Evolutionary conservation across 2,888 invertebrate species (phyloP), one percentile per base, ranked within the genome.

Genomic region (Spisula solida): DNA sequence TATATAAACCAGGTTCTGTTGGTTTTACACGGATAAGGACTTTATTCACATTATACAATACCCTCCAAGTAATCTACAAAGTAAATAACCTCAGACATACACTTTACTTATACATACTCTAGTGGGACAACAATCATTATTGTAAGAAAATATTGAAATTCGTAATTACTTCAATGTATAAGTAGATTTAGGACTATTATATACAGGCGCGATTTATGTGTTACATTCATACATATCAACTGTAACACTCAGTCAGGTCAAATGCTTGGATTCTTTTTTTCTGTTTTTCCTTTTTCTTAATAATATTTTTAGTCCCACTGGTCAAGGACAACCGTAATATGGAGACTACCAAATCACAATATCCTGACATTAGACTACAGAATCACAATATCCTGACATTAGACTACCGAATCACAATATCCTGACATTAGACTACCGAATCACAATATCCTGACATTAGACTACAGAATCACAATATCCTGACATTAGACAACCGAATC

Each of bases 21-120:
- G 25, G 60, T 66, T 66, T 66, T 66, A 66, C 60, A 66, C 60
- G 25, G 60, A 66, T 66, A 66, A 66, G 25, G 60, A 66, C 60
- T 66, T n/a, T 66, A 12, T 66, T 66, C 60, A 66, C n/a, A 25
- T 66, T 66, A 25, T 25, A 25, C 60, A 66, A 66, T 66, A 66
- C n/a, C 60, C 41, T 41, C 25, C 10, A 25, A 66, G 8, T 66
- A 66, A 66, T 66, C 60, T 66, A 66, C 25, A 66, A 66, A 25
- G 25, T 66, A 66, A 66, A 66, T 66, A 66, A 20, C 25, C n/a
- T 41, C 41, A 41, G 41, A 25, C 60, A 66, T 25, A 66, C 60
- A n/a, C 10, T 41, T 41, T 41, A 8, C 8, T n/a, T n/a, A n/a
- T n/a, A n/a, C n/a, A n/a, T 10, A 66, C 60, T 66, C 41, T 41